Evolutionary conservation across 2,888 invertebrate genomes (phyloP).

Genomic region (Papilio elwesi): DNA sequence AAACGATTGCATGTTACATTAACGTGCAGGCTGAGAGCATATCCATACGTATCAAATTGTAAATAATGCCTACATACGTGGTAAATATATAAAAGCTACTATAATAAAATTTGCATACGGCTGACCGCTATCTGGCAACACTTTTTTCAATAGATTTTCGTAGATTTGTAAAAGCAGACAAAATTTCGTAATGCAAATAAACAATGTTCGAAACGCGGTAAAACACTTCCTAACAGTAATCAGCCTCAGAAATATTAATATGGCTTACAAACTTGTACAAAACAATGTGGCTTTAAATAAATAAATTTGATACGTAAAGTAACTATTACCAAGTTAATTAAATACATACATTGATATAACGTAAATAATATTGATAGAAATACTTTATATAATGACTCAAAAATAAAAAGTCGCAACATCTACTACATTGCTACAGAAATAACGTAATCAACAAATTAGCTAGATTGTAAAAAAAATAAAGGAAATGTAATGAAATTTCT

Average conservation of each 20-base stretch:
- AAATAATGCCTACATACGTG: neutral
- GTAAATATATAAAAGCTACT: slow-evolving; percentile 1
- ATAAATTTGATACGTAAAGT: slow-evolving; percentile 43
- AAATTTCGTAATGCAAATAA: no score
- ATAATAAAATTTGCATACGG: no score
- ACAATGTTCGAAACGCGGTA: no score
- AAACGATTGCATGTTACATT: slow-evolving; percentile 45
- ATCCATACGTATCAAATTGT: slow-evolving; percentile 43
- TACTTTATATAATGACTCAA: slow-evolving; percentile 57
- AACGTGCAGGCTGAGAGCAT: slow-evolving; percentile 34
- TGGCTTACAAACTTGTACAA: neutral
- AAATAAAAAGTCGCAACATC: slow-evolving; percentile 46
- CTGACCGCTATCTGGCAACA: no score
- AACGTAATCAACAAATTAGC: no score
- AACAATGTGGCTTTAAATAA: slow-evolving; percentile 5
- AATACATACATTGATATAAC: slow-evolving; percentile 43
- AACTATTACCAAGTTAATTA: slow-evolving; percentile 39
- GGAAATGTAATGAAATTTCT: slow-evolving; percentile 8
- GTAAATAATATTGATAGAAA: slow-evolving; percentile 49
- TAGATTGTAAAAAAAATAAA: neutral
- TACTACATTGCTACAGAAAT: slow-evolving; percentile 42
- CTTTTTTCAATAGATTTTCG: no score
- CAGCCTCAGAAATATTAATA: no score
- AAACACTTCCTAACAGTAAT: no score
- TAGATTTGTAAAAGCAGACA: no score